Evolutionary conservation across 2,113 vertebrate species (phyloP), one percentile per base, ranked within the genome.

Genomic region (Emydocephalus ijimae): DNA sequence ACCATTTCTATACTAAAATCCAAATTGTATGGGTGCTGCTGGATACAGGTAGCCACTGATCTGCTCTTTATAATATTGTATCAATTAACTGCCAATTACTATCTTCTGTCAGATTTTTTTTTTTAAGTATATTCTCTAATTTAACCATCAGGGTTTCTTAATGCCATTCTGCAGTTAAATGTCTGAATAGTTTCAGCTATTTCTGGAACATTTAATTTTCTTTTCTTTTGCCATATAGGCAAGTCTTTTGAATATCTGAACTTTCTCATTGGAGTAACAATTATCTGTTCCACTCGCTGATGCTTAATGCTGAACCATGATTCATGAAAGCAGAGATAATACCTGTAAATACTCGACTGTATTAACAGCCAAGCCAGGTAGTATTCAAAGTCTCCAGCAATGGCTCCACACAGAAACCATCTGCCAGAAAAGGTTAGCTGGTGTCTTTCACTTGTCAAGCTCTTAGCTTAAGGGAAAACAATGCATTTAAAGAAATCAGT

Each of bases 251-350:
- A 97, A 93, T 92, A 93, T 94, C 92, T 39, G 59, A 86, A 94
- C 95, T 96, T 97, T 96, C 96, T 96, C 93, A 45, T 91, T 95
- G 85, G 89, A 95, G 96, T 97, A 94, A 93, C 96, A 97, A 97
- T 97, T 97, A 95, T 96, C 95, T 95, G 95, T 96, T 94, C 95
- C 90, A 69, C 95, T 93, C 96, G 97, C 94, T 2, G 95, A 97
- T 96, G 98, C 97, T 98, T 98, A 96, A 97, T 97, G 98, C 98
- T 97, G 97, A 97, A 97, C 98, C 95, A 89, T 96, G 97, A 96
- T 96, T 98, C 96, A 94, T 91, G 94, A 96, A 94, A 97, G 94
- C 96, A 96, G 94, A 95, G 96, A 92, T 92, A 95, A 59, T 96
- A 96, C 96, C 96, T 96, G 96, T 94, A 95, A 97, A 96, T 97